Evolutionary conservation across 2,888 invertebrate species (phyloP).

Genomic region (Bembecia ichneumoniformis): DNA sequence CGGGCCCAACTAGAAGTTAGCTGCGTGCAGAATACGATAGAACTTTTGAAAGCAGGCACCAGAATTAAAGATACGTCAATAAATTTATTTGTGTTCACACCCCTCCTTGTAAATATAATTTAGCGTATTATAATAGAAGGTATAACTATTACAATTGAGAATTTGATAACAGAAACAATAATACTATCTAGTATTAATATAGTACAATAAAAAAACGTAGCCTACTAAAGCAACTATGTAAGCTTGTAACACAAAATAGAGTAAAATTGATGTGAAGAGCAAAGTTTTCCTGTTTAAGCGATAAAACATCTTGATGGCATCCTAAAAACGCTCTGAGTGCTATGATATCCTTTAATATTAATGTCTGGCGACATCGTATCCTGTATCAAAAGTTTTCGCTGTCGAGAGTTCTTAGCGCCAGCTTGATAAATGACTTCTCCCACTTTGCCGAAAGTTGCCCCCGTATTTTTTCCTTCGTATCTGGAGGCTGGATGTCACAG

Average conservation of each 20-base stretch:
- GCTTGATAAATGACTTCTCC: constrained; percentile 69
- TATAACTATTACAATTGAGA: too few relatives aligned
- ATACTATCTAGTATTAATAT: too few relatives aligned
- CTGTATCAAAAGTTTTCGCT: constrained; percentile 66
- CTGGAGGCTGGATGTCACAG: constrained; percentile 37
- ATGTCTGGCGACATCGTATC: constrained; percentile 62
- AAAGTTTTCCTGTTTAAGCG: constrained; percentile 56
- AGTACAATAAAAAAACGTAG: constrained; percentile 6
- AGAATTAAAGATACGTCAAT: constrained; percentile 28
- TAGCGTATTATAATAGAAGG: too few relatives aligned
- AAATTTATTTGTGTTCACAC: constrained; percentile 24
- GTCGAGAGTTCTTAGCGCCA: constrained; percentile 66
- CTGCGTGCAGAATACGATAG: constrained; percentile 42
- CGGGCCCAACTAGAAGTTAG: constrained; percentile 57
- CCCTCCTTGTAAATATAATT: constrained; percentile 20
- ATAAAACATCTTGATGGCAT: constrained; percentile 58
- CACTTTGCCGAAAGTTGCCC: constrained; percentile 57
- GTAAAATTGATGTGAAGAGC: constrained; percentile 38
- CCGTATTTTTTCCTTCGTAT: constrained; percentile 43
- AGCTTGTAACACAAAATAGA: constrained; percentile 11
- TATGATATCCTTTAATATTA: constrained; percentile 67
- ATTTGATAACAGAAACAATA: too few relatives aligned
- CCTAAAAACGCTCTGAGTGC: constrained; percentile 53
- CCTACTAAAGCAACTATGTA: constrained; percentile 32
- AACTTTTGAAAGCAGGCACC: constrained; percentile 27